These are phyloP conservation scores for Sapajus apella DNA, from an alignment of 2,113 vertebrate species.

Conservation along the genomic window DNA sequence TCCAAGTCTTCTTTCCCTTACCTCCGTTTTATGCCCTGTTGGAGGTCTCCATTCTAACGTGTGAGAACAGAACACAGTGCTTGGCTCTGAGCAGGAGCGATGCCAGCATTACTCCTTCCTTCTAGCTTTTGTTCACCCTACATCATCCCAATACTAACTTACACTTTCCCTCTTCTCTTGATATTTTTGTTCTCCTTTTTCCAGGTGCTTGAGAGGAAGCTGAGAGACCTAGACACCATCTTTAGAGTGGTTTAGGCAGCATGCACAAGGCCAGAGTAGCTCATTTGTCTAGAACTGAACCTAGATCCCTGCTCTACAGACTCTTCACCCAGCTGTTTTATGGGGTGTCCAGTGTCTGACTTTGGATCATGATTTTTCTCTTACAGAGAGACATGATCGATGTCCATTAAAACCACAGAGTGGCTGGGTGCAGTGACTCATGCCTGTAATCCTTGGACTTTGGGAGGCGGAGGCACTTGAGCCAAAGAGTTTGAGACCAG, in stretches of 20 bases:
- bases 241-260: background rate
- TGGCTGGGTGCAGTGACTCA: no score
- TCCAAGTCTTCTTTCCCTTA: background rate
- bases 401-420: background rate
- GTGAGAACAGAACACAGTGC: background rate
- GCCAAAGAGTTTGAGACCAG: no score
- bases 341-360: background rate
- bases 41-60: background rate
- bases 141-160: background rate
- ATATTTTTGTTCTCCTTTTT: background rate
- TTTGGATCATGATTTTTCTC: background rate
- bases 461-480: no score
- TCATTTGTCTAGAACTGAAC: constrained; percentile 16
- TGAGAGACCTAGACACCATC: background rate
- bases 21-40: background rate
- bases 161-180: background rate
- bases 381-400: background rate
- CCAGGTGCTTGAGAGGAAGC: background rate
- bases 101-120: background rate
- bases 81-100: rapidly evolving
- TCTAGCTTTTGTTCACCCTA: background rate
- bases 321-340: background rate
- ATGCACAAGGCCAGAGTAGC: background rate
- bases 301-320: background rate
- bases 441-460: no score